Evolutionary conservation across 30 jellyfish, hydroid and myxozoan genomes (phyloP).

Genomic region (Hydractinia echinata): DNA sequence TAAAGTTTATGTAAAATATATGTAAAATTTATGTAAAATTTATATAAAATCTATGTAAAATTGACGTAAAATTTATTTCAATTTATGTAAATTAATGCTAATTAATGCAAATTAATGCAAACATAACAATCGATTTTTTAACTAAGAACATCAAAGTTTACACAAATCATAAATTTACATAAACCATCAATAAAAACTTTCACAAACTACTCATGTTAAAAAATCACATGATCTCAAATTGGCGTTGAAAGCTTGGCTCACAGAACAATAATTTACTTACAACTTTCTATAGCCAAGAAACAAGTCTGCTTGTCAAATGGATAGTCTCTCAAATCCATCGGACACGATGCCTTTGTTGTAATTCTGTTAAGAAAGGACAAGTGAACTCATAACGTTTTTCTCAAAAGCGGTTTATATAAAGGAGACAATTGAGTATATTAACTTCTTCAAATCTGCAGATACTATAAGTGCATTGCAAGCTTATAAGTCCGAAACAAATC

Average conservation of each 20-base stretch:
- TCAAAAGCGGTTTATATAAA: neutral
- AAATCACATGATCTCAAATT: too few relatives aligned
- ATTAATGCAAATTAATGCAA: too few relatives aligned
- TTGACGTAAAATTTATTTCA: too few relatives aligned
- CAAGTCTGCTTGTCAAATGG: conserved; percentile 91
- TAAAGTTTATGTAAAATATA: too few relatives aligned
- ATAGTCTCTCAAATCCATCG: conserved; percentile 71
- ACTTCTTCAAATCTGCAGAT: neutral
- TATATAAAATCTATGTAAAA: too few relatives aligned
- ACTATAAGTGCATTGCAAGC: neutral
- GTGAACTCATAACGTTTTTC: neutral
- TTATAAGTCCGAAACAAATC: neutral
- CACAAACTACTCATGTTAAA: too few relatives aligned
- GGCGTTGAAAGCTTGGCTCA: neutral
- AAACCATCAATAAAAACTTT: too few relatives aligned
- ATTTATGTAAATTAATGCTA: too few relatives aligned
- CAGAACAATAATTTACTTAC: conserved; percentile 45
- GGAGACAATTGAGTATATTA: neutral
- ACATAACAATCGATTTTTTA: too few relatives aligned
- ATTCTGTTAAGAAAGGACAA: conserved; percentile 41
- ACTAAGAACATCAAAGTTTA: too few relatives aligned
- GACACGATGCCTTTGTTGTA: conserved; percentile 81
- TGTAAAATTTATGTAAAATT: too few relatives aligned
- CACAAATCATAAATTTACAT: too few relatives aligned
- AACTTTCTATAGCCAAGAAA: conserved; percentile 88